Base-by-base conservation (phyloP, 2,113 vertebrate species). In the Hipposideros armiger region DNA sequence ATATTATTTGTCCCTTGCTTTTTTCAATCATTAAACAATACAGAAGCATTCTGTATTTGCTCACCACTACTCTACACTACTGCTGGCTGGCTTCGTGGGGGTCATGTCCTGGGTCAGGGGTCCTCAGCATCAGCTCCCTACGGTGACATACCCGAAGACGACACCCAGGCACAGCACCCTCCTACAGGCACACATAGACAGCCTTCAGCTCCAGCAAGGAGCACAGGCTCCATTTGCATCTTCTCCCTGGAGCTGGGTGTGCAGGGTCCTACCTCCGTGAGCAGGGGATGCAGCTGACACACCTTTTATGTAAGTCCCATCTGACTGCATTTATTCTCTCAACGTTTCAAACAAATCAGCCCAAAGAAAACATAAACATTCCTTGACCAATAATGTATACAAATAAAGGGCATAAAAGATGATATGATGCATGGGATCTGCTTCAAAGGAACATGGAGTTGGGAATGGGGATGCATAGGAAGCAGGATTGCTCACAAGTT, bases 341-440 rank as follows among this genome's bases (percentile, higher is more conserved):
- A 89, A n/a, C 52, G 82, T 94, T 81, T 30, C 78, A 86, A 95
- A 54, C 22, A 64, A 78, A 84, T 69, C 30, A 80, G 52, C 40
- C 69, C 28, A 36, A 36, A 81, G 8, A 77, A 32, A 69, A 73
- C 15, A 84, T 4, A 67, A 86, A 60, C 24, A 24, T 82, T 66
- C 54, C 64, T 19, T 67, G 62, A 82, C 42, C 16, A 36, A 14
- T 81, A 52, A 82, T 58, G 62, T 17, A 15, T 4, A 56, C 7
- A 30, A 91, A 93, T 73, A 82, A 76, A 73, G 26, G 28, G 72
- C 30, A 30, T 81, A n/a, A 69, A 90, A 62, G 82, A 74, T 30
- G 15, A 86, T 15, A 72, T 4, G 36, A 40, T 58, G 6, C 11
- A 15, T 95, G 60, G 16, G 74, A 50, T 58, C 45, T 36, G 78